Evolutionary conservation across 2,888 invertebrate genomes (phyloP), one percentile per base, ranked within the genome.

Genomic region (Nemotelus pantherinus): DNA sequence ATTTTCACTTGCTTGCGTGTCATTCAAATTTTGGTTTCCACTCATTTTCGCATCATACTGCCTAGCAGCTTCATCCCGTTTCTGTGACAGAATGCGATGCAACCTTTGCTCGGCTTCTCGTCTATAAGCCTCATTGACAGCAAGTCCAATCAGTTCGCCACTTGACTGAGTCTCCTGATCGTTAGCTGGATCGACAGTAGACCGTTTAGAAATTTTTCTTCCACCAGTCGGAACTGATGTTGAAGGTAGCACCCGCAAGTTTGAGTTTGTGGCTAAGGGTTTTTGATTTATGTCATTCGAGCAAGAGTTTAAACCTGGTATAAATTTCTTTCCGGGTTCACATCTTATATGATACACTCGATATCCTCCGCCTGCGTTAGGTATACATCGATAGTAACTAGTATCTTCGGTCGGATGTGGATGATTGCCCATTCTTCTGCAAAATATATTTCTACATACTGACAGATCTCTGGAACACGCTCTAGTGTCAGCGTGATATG

Each of bases 281-380:
- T 25, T 25, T 25, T 25, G 25, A 25, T 25, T 25, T 25, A 25
- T 25, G 25, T 60, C 60, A 10, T 39, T 41, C 25, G 41, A 44
- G 9, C 74, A 74, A 6, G 41, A 39, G 4, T 63, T 48, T 10
- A 25, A 41, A 41, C 4, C 10, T 5, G 47, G 44, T 3, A 7
- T 5, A 41, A 41, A 74, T 3, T 25, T 47, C 25, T 60, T 74
- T 2, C 3, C 6, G 9, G 9, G 41, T 5, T 44, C 48, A 48
- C 74, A 74, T 74, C 50, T 60, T 25, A 74, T 74, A n/a, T 63
- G 60, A n/a, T 74, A 74, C 6, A 60, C 63, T 50, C 63, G 55
- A 3, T 58, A 68, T 2, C 77, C 77, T 1, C 77, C 77, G 2
- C 25, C 10, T 39, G 57, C 55, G 68, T 68, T 77, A 1, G 53